Conservation (phyloP, 2,797 vertebrate genomes). For the Pangasius djambal region DNA sequence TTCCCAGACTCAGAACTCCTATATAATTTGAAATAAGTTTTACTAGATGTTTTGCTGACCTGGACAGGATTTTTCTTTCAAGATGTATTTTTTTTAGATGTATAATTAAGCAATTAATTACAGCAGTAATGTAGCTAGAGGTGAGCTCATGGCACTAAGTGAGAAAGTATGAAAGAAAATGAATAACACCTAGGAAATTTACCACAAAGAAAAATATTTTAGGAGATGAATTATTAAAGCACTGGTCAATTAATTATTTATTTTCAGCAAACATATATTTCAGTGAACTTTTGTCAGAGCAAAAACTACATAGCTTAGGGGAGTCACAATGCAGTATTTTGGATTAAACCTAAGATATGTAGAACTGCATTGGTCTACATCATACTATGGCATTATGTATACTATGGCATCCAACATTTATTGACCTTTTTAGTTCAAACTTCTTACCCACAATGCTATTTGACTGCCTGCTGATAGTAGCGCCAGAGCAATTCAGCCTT, state of each 20-base stretch:
- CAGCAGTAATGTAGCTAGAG: background rate
- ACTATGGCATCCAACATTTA: background rate
- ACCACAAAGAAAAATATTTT: slow-evolving; percentile 34
- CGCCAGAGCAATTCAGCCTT: background rate
- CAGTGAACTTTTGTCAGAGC: slow-evolving; percentile 1
- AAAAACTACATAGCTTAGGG: background rate
- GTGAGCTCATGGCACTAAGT: background rate
- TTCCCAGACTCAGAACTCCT: background rate
- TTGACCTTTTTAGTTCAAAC: background rate
- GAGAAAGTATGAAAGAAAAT: background rate
- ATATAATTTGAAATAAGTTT: background rate
- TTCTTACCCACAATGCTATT: background rate
- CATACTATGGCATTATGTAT: background rate
- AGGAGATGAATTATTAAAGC: slow-evolving; percentile 44
- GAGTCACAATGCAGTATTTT: slow-evolving; percentile 12
- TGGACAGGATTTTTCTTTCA: background rate
- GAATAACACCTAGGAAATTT: background rate
- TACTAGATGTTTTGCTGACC: background rate
- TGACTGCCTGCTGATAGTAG: background rate
- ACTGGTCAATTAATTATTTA: slow-evolving; percentile 34
- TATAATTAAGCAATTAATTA: slow-evolving; percentile 4
- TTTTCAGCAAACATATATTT: slow-evolving; percentile 13
- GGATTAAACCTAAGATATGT: background rate
- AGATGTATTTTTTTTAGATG: background rate
- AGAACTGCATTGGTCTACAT: background rate